A percentile compares a stretch with the other conserved stretches of the same genome.
phyloP scores from a whole-genome alignment of 2,113 vertebrate genomes.

The Petrocephalus microphthalmus region DNA sequence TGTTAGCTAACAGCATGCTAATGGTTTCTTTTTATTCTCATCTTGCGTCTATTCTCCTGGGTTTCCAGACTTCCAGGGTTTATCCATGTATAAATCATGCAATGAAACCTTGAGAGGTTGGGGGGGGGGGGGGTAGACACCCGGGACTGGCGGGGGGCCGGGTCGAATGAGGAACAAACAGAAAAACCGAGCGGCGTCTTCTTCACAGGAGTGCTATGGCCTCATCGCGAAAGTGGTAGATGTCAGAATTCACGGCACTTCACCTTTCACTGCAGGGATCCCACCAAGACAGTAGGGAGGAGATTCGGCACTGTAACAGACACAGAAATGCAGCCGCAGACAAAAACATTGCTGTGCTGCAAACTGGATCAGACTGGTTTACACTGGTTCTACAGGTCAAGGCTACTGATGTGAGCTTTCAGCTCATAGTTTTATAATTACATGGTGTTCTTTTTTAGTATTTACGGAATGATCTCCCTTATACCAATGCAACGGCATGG shows the following conservation, averaged over 20 bases:
- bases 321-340: neutral
- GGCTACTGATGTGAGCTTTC: neutral
- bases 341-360: neutral
- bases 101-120: neutral
- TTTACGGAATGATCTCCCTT: neutral
- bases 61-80: neutral
- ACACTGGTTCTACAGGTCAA: neutral
- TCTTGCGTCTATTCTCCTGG: neutral
- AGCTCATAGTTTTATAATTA: neutral
- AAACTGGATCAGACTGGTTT: slow-evolving; percentile 8
- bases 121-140: too few species aligned
- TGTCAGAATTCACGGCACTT: neutral
- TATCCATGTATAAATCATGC: neutral
- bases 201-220: neutral
- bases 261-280: neutral
- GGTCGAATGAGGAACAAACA: neutral
- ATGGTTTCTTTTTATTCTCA: neutral
- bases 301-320: neutral
- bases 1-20: neutral
- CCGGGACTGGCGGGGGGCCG: neutral
- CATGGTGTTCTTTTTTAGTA: neutral
- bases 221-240: neutral
- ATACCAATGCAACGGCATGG: neutral
- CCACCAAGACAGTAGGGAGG: neutral
- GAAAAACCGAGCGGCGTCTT: neutral